Percentiles rank a stretch among this genome's conserved stretches.
phyloP scores from a whole-genome alignment of 2,888 invertebrate species.

The Eupithecia subumbrata region DNA sequence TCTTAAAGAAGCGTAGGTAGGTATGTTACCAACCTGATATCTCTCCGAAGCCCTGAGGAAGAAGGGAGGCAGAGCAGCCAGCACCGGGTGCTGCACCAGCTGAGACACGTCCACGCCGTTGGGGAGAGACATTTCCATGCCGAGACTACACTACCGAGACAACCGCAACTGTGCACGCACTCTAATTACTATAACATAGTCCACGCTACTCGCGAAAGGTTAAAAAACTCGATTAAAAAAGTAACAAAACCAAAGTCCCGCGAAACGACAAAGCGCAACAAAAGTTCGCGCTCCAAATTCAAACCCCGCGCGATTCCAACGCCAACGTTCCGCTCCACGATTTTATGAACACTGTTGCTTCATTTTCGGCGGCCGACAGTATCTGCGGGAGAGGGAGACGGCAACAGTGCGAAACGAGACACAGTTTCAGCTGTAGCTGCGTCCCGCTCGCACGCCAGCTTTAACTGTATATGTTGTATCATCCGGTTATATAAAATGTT shows the following conservation, averaged over 20 bases:
- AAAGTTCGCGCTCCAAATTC: slow-evolving; percentile 40
- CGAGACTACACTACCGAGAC: slow-evolving; percentile 31
- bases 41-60: slow-evolving; percentile 94
- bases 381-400: slow-evolving; percentile 65
- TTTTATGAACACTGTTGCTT: slow-evolving; percentile 79
- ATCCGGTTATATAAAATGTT: slow-evolving; percentile 83
- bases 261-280: slow-evolving; percentile 27
- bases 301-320: slow-evolving; percentile 43
- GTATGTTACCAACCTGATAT: slow-evolving; percentile 87
- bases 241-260: background rate
- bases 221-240: background rate
- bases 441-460: slow-evolving; percentile 72
- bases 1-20: background rate
- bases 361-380: slow-evolving; percentile 73
- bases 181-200: slow-evolving; percentile 22
- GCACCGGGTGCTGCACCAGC: slow-evolving; percentile 93
- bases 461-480: slow-evolving; percentile 84
- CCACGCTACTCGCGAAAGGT: background rate
- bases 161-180: slow-evolving; percentile 39
- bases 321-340: slow-evolving; percentile 64
- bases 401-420: slow-evolving; percentile 72
- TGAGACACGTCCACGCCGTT: slow-evolving; percentile 94
- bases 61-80: slow-evolving; percentile 93
- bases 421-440: slow-evolving; percentile 69
- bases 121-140: slow-evolving; percentile 90